phyloP scores from a whole-genome alignment of 2,113 vertebrate species.

The Rhombomys opimus region DNA sequence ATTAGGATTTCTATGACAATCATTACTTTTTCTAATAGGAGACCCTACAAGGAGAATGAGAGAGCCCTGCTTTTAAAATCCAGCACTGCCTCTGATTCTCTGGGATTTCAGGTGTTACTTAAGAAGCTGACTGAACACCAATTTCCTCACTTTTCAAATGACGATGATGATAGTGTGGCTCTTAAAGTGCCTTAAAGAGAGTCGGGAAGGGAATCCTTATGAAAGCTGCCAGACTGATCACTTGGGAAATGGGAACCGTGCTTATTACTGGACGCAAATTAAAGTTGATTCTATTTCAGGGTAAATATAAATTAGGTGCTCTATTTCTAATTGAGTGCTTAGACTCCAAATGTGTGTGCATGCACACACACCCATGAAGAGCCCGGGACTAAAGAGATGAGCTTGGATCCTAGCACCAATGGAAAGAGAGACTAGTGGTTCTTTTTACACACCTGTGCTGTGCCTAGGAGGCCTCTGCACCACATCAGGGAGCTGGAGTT shows the following conservation, averaged over 20 bases:
- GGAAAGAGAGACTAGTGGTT: background rate
- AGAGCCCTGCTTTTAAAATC: background rate
- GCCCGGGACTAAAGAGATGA: background rate
- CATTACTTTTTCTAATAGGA: background rate
- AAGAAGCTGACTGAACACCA: background rate
- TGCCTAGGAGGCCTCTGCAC: background rate
- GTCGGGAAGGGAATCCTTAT: background rate
- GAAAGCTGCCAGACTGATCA: background rate
- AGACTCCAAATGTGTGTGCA: background rate
- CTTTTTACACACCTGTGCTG: too few relatives aligned
- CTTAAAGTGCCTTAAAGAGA: background rate
- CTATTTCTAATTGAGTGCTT: background rate
- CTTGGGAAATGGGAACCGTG: background rate
- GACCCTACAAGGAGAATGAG: background rate
- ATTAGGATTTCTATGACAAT: background rate
- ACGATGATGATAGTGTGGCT: background rate
- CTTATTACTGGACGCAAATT: background rate
- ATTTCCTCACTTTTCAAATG: slow-evolving; percentile 22
- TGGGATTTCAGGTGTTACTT: background rate
- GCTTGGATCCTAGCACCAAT: background rate
- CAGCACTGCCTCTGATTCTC: background rate
- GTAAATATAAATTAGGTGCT: slow-evolving; percentile 12
- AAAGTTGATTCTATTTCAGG: slow-evolving; percentile 51
- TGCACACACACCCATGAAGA: background rate
- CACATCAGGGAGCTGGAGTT: background rate